Evolutionary conservation across 2,888 invertebrate genomes (phyloP), one percentile per base, ranked within the genome.

Genomic region (Anticlea derivata): DNA sequence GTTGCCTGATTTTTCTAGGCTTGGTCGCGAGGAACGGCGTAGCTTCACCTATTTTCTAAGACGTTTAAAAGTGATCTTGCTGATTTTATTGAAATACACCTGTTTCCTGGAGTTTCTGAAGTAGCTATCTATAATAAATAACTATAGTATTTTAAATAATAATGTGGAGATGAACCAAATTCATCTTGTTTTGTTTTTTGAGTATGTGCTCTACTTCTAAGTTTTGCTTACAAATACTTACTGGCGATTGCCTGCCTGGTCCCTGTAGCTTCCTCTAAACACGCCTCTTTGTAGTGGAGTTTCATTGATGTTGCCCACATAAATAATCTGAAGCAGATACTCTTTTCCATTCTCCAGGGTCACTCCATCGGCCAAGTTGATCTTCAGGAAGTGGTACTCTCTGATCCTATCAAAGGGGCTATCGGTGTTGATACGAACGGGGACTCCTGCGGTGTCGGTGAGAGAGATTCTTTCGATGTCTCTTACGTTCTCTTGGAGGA

Each of bases 261-360:
- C 85, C 13, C 26, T 73, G 27, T 88, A 85, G 41, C 74, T 82
- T 13, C 90, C 89, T 69, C 90, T 77, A 29, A 90, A 90, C 1
- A 90, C 78, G 2, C 89, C 89, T 72, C 89, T 69, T 0, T 82
- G 82, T 0, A 90, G 58, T 6, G 90, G 90, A 7, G 87, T 86
- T 54, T 86, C 88, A 56, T 90, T 89, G 5, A 89, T 89, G 44
- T 86, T 85, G 2, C 90, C 90, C 1, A 87, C 50, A 39, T 89
- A 90, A 0, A 24, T 38, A 1, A 90, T 70, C 2, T 58, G 73
- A 2, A 89, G 43, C 1, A 51, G 50, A 38, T 87, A 89, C 3
- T 61, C 59, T 31, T 63, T 52, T 2, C 66, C 75, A 12, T 70
- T 70, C 0, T 44, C 61, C 10, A 90, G 64, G 0, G 74, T 75